Evolutionary conservation across 2,797 vertebrate genomes (phyloP).

Genomic region (Diplodus sargus): DNA sequence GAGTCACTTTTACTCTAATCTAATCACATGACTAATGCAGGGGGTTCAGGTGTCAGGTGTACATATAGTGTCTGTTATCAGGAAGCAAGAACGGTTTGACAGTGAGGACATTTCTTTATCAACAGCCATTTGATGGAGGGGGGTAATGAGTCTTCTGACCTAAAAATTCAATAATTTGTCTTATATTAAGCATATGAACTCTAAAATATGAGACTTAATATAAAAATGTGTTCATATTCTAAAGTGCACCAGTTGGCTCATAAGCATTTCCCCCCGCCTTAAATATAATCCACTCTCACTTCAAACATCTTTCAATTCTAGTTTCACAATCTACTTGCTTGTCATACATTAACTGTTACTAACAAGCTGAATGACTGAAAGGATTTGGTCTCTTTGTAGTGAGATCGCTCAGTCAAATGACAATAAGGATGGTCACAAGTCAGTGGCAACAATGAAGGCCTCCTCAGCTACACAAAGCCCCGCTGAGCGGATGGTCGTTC

Average conservation of each 20-base stretch:
- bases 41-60: constrained; percentile 36
- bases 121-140: background rate
- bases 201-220: background rate
- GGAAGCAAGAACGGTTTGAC: background rate
- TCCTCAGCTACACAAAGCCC: constrained; percentile 69
- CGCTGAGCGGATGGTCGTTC: constrained; percentile 55
- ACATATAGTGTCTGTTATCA: constrained; percentile 16
- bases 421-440: constrained; percentile 63
- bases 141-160: background rate
- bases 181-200: background rate
- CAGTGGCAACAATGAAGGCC: constrained; percentile 56
- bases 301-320: background rate
- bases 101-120: constrained; percentile 5
- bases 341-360: constrained; percentile 26
- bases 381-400: constrained; percentile 32
- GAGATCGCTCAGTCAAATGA: constrained; percentile 58
- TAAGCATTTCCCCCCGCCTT: background rate
- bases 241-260: background rate
- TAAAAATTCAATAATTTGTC: background rate
- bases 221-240: background rate
- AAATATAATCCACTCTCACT: background rate
- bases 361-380: constrained; percentile 40
- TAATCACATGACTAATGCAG: constrained; percentile 59
- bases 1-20: constrained; percentile 68
- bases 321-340: constrained; percentile 5